Evolutionary conservation across 1,140 invertebrate species (phyloP), one percentile per base, ranked within the genome.

Genomic region (Magallana gigas): DNA sequence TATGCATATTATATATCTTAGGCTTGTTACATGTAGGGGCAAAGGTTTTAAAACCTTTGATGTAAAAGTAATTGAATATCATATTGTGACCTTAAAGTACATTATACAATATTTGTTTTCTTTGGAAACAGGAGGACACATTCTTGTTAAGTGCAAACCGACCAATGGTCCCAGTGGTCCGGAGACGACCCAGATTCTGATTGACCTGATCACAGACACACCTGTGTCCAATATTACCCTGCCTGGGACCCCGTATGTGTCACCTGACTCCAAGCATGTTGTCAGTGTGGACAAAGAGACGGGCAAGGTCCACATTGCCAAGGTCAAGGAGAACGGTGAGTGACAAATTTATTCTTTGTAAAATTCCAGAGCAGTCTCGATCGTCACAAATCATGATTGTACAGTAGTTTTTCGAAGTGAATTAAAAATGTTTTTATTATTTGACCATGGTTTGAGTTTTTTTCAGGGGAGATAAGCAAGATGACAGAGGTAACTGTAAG

Each of bases 401-500:
- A 23, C 23, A 23, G 23, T 23, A 23, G 23, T 23, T 23, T 23
- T 23, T 23, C 23, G 23, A 23, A 23, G 23, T 23, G 23, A 23
- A 23, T 23, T 23, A 23, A 23, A 23, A 23, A 23, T 23, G 23
- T 23, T 23, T 23, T 23, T 23, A 23, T 23, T 23, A 23, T 23
- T 23, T 56, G 4, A 36, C 16, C 48, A 11, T 83, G 58, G 83
- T 58, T 89, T 59, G 64, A 82, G 56, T 76, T 48, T 48, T n/a
- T 87, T 90, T 11, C 83, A 94, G 93, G 93, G 80, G 80, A 90
- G 59, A 88, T 97, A 57, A 95, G 96, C 89, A 97, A 97, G 92
- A 94, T 96, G 11, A 97, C 97, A 94, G 97, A 97, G 92, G 97
- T 97, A 23, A 97, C 97, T 93, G 97, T 97, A 8, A 97, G 96